A percentile compares a stretch with the other conserved stretches of the same genome.
Evolutionary conservation across 1,140 invertebrate species (phyloP).

Genomic region (Microplitis mediator): DNA sequence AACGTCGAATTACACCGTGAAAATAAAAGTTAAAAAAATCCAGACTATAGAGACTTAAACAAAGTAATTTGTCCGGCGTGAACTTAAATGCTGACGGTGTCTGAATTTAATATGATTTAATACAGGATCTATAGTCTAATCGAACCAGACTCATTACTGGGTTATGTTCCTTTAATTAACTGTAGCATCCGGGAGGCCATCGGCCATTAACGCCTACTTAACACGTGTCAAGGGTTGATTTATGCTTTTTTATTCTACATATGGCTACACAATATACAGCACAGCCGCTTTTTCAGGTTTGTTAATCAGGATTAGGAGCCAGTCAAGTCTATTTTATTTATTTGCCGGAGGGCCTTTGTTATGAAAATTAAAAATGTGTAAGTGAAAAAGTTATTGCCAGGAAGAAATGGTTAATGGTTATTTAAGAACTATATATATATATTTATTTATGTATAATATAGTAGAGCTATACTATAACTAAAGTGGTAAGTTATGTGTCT

Average conservation of each 20-base stretch:
- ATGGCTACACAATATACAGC: background rate
- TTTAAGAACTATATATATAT: too few relatives aligned
- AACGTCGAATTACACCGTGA: too few relatives aligned
- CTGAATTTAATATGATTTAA: background rate
- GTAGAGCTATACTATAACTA: background rate
- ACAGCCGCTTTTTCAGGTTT: too few relatives aligned
- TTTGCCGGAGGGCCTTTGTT: too few relatives aligned
- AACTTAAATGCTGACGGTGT: too few relatives aligned
- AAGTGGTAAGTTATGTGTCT: constrained; percentile 21
- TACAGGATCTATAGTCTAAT: background rate
- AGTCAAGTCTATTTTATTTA: background rate
- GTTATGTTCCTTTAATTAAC: constrained; percentile 26
- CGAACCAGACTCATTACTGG: constrained; percentile 12
- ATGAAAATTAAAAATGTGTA: too few relatives aligned
- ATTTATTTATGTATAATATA: background rate
- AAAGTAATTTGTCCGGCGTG: background rate
- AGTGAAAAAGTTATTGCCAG: too few relatives aligned
- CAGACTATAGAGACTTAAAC: background rate
- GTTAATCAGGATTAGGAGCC: background rate
- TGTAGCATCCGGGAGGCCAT: constrained; percentile 2
- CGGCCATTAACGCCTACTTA: constrained; percentile 18
- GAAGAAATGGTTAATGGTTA: too few relatives aligned
- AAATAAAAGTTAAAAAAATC: background rate
- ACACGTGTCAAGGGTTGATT: constrained; percentile 18
- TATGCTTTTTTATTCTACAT: background rate